Evolutionary conservation across 2,113 vertebrate species (phyloP), one percentile per base, ranked within the genome.

Genomic region (Phylloscopus trochilus): DNA sequence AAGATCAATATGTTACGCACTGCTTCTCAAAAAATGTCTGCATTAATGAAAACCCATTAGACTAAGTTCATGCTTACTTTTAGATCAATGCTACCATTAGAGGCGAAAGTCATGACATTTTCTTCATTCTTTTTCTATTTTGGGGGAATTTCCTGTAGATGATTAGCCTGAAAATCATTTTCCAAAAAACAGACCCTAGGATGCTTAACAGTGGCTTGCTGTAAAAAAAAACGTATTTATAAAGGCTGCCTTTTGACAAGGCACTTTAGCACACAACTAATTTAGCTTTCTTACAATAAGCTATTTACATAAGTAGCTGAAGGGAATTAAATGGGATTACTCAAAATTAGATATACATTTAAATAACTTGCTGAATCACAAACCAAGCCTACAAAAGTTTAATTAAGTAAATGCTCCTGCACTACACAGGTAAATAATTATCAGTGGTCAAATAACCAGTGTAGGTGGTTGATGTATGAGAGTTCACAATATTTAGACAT

Each of bases 71-170:
- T 37, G 17, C 21, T 95, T 91, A 72, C 89, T 93, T 95, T 92
- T 74, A 84, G 76, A 78, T 19, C 51, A 63, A 21, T 63, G n/a
- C 31, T 87, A 89, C 77, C 37, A 44, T 72, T 55, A 91, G 58
- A 86, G 63, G 60, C 58, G 26, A 91, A 88, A 97, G 89, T 85
- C 67, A 55, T 69, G 28, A 83, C 83, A 93, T 95, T 95, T 92
- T 93, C 35, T 89, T 92, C 70, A 63, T 72, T 95, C 43, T n/a
- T 91, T 89, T 83, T 96, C 82, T 77, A 94, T 68, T 90, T 95
- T 5, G n/a, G 49, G 51, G 72, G 30, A 94, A 95, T 89, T 93
- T 90, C 55, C 68, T 80, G 47, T 28, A 66, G 77, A 27, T 90
- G 74, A 77, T 67, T 51, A 92, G 70, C 27, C 67, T 81, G 30